Evolutionary conservation across 2,888 invertebrate genomes (phyloP).

Genomic region (Actias luna): DNA sequence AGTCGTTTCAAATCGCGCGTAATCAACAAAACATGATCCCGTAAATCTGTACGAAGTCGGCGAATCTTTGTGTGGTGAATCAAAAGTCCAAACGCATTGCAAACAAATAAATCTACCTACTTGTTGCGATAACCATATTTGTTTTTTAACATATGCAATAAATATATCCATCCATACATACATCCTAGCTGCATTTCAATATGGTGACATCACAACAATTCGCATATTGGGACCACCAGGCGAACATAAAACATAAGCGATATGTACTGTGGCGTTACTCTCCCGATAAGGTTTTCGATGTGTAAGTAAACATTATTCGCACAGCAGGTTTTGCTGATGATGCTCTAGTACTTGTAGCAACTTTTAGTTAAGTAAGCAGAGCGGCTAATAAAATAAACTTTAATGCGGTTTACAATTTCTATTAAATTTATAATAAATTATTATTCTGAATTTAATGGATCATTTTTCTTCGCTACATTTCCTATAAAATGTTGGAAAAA

Average conservation of each 20-base stretch:
- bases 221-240: conserved; percentile 65
- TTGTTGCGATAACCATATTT: too few species aligned
- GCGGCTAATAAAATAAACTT: too few species aligned
- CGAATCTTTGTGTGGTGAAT: conserved; percentile 19
- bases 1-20: not conserved
- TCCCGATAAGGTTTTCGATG: conserved; percentile 52
- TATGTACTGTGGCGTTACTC: conserved; percentile 26
- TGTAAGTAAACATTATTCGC: conserved; percentile 51
- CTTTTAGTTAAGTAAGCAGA: conserved; percentile 4
- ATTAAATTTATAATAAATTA: too few species aligned
- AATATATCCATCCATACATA: too few species aligned
- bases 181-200: conserved; percentile 33
- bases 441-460: too few species aligned
- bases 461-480: too few species aligned
- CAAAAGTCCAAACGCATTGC: not conserved
- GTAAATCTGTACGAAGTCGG: conserved; percentile 9
- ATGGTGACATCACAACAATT: conserved; percentile 63
- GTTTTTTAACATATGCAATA: too few species aligned
- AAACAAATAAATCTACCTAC: not conserved
- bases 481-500: too few species aligned
- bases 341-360: conserved; percentile 37
- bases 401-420: too few species aligned
- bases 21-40: conserved; percentile 24
- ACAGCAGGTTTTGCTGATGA: conserved; percentile 48
- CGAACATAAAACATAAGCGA: conserved; percentile 50